Conservation (phyloP, 2,888 invertebrate genomes). For the Abscondita cerata region DNA sequence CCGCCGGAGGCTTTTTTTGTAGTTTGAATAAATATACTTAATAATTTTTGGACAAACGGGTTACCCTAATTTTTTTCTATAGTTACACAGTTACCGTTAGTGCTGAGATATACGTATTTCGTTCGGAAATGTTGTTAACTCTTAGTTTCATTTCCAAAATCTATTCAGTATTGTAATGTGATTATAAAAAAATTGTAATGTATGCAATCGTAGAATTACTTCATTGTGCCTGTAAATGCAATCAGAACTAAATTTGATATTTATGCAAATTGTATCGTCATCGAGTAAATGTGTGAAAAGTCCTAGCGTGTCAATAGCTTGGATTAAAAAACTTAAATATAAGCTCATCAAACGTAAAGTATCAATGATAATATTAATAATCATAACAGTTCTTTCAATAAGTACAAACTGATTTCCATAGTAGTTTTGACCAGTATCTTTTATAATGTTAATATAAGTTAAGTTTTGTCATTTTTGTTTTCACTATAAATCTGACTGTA, state of each 20-base stretch:
- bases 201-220: constrained; percentile 50
- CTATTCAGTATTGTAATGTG: constrained; percentile 55
- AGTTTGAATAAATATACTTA: too few relatives aligned
- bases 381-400: constrained; percentile 26
- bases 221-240: constrained; percentile 57
- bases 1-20: neutral
- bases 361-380: constrained; percentile 14
- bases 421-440: constrained; percentile 45
- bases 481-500: constrained; percentile 41
- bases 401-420: constrained; percentile 46
- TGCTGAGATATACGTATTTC: constrained; percentile 9
- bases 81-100: constrained; percentile 14
- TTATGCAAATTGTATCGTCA: constrained; percentile 48
- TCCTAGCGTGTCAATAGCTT: constrained; percentile 11
- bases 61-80: neutral
- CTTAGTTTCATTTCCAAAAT: constrained; percentile 3
- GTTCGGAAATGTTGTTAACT: constrained; percentile 18
- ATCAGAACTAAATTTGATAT: constrained; percentile 51
- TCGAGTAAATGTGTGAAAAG: constrained; percentile 42
- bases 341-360: constrained; percentile 24
- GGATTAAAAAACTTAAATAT: constrained; percentile 20
- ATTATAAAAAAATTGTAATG: constrained; percentile 30
- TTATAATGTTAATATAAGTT: constrained; percentile 34
- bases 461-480: constrained; percentile 30
- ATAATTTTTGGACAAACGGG: neutral